Base-by-base conservation (phyloP, 2,888 invertebrate species). In the Arrhopalites spinosus region DNA sequence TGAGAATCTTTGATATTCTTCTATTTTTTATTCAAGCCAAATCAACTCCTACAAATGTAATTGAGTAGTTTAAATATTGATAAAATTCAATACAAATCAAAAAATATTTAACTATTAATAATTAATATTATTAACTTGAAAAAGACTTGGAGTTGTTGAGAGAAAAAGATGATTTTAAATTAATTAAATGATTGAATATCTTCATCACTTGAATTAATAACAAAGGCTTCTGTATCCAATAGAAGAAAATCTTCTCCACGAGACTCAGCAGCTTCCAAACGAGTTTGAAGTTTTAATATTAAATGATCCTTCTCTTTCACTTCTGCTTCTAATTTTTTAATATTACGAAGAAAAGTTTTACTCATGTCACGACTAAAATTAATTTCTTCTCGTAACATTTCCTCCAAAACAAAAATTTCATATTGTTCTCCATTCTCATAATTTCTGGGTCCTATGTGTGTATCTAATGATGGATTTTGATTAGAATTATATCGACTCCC, bases 351-450 rank as follows among this genome's bases (percentile, higher is more conserved):
- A 23, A 59, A 25, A 8, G 23, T 59, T 59, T 59, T 59, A 23
- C 20, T 59, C 25, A 59, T 23, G 23, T 59, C 59, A 2, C 59
- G 20, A 59, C 59, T 20, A 59, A 59, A 59, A 23, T 59, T 20
- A 25, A 59, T 59, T 59, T 59, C 59, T 23, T 59, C 59, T 23
- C 23, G 59, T 2, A 59, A 23, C 59, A 59, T 59, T 13, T 59
- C 59, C 13, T 59, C 59, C 25, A 59, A 13, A 23, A 59, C 25
- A 11, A 11, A 8, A 23, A 59, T 23, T 59, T 59, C 59, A 59
- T 23, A 59, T 23, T 59, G 20, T 23, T 59, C 59, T 25, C 25
- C 25, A 20, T 20, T 23, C 23, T 59, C 59, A 59, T 23, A 59
- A 23, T 59, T 20, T 23, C 59, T 59, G 3, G 23, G 23, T 25